Conservation (phyloP, 2,888 invertebrate genomes). For the Ormyrus pomaceus region DNA sequence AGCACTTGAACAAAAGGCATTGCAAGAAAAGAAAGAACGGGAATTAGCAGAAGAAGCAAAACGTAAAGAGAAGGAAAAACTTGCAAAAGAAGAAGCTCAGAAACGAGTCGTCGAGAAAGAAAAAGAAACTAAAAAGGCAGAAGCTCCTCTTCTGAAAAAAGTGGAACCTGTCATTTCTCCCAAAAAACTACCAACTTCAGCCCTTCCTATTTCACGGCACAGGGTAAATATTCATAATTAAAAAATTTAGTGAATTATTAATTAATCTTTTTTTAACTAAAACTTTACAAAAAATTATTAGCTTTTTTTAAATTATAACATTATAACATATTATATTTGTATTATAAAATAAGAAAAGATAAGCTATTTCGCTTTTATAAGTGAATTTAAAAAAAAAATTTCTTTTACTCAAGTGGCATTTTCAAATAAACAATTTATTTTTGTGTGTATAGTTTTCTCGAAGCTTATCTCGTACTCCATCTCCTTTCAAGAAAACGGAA, state of each 20-base stretch:
- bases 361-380: too few relatives aligned
- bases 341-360: background rate
- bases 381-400: too few relatives aligned
- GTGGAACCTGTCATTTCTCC: constrained; percentile 66
- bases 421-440: background rate
- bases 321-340: constrained; percentile 30
- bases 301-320: constrained; percentile 17
- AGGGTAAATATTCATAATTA: constrained; percentile 62
- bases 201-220: constrained; percentile 69
- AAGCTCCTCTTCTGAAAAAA: constrained; percentile 50
- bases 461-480: constrained; percentile 90
- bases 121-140: constrained; percentile 65
- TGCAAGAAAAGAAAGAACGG: constrained; percentile 60
- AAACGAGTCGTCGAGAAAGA: constrained; percentile 62
- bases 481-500: constrained; percentile 85
- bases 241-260: too few relatives aligned
- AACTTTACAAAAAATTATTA: background rate
- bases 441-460: constrained; percentile 78
- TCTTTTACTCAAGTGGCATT: too few relatives aligned
- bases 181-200: constrained; percentile 68
- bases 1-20: constrained; percentile 53
- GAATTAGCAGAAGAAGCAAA: constrained; percentile 58
- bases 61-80: constrained; percentile 67
- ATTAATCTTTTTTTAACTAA: background rate
- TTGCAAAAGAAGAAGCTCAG: constrained; percentile 67